Base-by-base conservation (phyloP, 1,140 invertebrate species). In the Pogonomyrmex barbatus region DNA sequence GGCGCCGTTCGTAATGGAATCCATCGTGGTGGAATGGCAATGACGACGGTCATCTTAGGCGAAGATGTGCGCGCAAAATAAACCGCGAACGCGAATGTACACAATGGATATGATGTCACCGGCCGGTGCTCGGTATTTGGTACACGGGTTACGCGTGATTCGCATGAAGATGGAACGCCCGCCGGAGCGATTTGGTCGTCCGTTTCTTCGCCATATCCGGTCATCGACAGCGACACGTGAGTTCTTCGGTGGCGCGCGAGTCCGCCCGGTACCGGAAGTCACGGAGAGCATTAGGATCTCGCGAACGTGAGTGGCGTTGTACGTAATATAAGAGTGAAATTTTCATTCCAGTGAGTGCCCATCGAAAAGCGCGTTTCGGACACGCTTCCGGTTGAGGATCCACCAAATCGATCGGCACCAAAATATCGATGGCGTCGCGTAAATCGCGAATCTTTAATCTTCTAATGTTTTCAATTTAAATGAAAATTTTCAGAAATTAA, bases 131-230 rank as follows among this genome's bases (percentile, higher is more conserved):
- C 90, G 92, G 92, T 93, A 93, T 93, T 94, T 93, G 91, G 91
- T 93, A 94, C 92, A 93, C 85, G 89, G 85, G 88, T 87, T 82
- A 91, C 76, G 85, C 92, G 93, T 93, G 93, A 93, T 93, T 86
- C 76, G 93, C 91, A 94, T 94, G 91, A 92, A 86, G 92, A 94
- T 24, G 76, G 60, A 39, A 79, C 47, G 83, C 82, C 68, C 79
- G 58, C n/a, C 78, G 85, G 87, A 71, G 39, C 88, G 87, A 86
- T 91, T 91, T 89, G 85, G 89, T 68, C 82, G 63, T 75, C 86
- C 84, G 84, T 88, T 92, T 93, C 93, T 93, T 93, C 70, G 76
- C 92, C 92, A 93, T 93, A 94, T 93, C 93, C 93, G 93, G 93
- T 90, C 87, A 92, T 62, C 91, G 68, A 54, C 58, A 71, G 83